A percentile compares a stretch with the other conserved stretches of the same genome.
These are phyloP conservation scores for Pipra filicauda DNA, from an alignment of 2,113 vertebrate species.

Conservation along the genomic window DNA sequence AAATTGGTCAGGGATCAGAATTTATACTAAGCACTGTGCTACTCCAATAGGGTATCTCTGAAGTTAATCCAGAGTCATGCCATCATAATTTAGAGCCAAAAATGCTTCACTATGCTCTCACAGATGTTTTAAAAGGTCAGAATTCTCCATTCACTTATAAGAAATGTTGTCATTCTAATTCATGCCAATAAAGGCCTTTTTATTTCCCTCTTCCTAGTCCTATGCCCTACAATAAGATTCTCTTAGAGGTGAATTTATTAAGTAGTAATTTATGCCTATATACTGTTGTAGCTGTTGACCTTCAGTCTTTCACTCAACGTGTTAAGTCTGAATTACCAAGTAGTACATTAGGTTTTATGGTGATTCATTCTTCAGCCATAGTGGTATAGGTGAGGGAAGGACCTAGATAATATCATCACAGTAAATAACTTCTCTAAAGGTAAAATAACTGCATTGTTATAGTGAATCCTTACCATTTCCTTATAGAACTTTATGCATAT, in stretches of 20 bases:
- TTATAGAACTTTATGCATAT: neutral
- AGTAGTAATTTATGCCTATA: constrained; percentile 27
- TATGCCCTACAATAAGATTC: neutral
- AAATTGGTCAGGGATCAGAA: neutral
- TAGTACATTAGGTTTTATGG: neutral
- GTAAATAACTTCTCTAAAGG: neutral
- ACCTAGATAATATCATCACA: neutral
- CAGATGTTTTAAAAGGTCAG: constrained; percentile 29
- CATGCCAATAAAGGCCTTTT: neutral
- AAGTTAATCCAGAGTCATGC: neutral
- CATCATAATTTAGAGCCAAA: constrained; percentile 19
- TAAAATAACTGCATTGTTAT: neutral
- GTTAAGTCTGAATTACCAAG: neutral
- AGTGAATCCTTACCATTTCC: neutral
- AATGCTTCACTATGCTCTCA: neutral
- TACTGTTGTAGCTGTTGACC: constrained; percentile 20
- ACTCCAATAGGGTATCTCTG: neutral
- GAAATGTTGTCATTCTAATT: neutral
- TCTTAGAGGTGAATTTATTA: constrained; percentile 27
- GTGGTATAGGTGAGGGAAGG: neutral
- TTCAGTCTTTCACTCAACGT: constrained; percentile 9
- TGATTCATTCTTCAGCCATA: neutral
- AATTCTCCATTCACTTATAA: constrained; percentile 7
- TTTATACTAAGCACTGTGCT: neutral
- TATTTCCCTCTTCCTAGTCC: neutral